Conservation (phyloP, 2,113 vertebrate species). For the Furnarius figulus region DNA sequence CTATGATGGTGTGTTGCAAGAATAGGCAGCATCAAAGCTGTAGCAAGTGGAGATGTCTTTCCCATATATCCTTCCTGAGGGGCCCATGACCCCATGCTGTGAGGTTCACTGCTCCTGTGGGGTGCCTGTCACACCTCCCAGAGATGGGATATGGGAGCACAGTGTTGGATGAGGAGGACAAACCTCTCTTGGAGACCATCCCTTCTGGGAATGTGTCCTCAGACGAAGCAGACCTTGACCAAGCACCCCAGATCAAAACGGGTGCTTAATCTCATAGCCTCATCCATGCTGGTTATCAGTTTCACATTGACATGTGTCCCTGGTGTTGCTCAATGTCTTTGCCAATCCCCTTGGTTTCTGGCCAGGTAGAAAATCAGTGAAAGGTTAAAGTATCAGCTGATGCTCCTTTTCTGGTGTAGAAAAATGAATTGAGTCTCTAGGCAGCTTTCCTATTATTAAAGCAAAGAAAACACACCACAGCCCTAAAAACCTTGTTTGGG, state of each 20-base stretch:
- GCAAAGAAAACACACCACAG: neutral
- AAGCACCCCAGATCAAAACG: neutral
- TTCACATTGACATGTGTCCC: neutral
- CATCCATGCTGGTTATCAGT: fast-evolving
- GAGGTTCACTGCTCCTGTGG: neutral
- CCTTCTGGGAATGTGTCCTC: neutral
- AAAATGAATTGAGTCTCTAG: neutral
- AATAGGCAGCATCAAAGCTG: neutral
- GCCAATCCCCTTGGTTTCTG: neutral
- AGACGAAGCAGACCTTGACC: neutral
- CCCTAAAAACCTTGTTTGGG: neutral
- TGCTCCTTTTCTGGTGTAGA: neutral
- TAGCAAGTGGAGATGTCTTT: neutral
- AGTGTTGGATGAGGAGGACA: neutral
- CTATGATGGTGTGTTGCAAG: neutral
- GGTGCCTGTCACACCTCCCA: neutral
- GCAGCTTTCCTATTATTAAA: neutral
- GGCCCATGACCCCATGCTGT: fast-evolving
- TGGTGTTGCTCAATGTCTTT: neutral
- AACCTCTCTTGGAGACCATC: neutral
- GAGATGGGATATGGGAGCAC: neutral
- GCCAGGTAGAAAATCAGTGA: neutral
- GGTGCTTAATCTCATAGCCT: neutral
- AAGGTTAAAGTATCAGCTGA: neutral
- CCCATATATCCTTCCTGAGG: neutral